These are phyloP conservation scores for Zoanthus gigantus DNA, from an alignment of 92 coral and sea anemone species.

Conservation along the genomic window DNA sequence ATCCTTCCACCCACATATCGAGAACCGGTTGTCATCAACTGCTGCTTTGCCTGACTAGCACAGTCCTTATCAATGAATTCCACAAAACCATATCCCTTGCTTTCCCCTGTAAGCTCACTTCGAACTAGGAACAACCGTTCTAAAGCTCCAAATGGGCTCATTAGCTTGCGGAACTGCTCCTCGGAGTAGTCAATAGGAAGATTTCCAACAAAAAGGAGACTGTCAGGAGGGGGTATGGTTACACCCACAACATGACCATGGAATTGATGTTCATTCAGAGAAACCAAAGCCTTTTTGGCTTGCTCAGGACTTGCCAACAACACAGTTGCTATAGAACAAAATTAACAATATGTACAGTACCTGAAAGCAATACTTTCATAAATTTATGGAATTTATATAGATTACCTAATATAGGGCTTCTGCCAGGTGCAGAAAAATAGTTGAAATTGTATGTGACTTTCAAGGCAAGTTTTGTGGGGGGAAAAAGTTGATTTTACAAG, in stretches of 20 bases:
- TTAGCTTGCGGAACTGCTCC: slow-evolving; percentile 78
- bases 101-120: slow-evolving; percentile 83
- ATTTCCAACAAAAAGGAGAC: slow-evolving; percentile 91
- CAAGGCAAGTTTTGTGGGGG: no score
- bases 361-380: no score
- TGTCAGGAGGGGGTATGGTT: slow-evolving; percentile 77
- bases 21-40: slow-evolving; percentile 76
- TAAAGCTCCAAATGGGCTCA: slow-evolving; percentile 90
- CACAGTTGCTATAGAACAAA: slow-evolving; percentile 47
- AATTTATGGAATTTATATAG: no score
- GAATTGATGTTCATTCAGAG: slow-evolving; percentile 69
- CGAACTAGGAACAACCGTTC: slow-evolving; percentile 84
- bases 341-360: not conserved
- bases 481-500: no score
- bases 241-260: slow-evolving; percentile 71
- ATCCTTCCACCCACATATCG: slow-evolving; percentile 87
- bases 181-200: slow-evolving; percentile 87
- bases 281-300: slow-evolving; percentile 67
- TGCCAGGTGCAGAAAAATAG: no score
- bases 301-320: slow-evolving; percentile 65
- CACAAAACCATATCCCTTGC: slow-evolving; percentile 98
- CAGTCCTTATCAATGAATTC: slow-evolving; percentile 74
- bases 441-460: no score
- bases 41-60: slow-evolving; percentile 81
- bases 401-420: no score